phyloP scores from a whole-genome alignment of 2,113 vertebrate genomes.

The Cardinalis cardinalis region DNA sequence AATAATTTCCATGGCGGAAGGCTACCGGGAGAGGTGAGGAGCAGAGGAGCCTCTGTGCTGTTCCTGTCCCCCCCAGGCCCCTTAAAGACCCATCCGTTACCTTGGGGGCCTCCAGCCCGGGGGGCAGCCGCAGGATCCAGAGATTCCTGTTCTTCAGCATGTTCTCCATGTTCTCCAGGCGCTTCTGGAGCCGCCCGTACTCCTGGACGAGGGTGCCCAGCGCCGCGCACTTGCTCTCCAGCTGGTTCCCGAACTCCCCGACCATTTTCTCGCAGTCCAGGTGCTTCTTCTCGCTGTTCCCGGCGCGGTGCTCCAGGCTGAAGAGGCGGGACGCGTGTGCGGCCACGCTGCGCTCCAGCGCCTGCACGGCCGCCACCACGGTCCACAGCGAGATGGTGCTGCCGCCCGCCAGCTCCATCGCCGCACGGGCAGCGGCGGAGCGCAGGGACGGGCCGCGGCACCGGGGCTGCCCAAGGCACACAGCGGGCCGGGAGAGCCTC shows the following conservation, averaged over 20 bases:
- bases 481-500: too few species aligned
- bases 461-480: neutral
- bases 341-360: constrained; percentile 65
- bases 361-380: constrained; percentile 67
- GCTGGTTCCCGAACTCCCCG: constrained; percentile 64
- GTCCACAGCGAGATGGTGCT: constrained; percentile 67
- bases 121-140: constrained; percentile 58
- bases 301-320: constrained; percentile 59
- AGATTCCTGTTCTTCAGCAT: constrained; percentile 62
- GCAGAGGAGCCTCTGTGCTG: neutral
- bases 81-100: neutral
- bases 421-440: neutral
- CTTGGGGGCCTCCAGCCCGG: constrained; percentile 44
- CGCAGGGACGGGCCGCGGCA: neutral
- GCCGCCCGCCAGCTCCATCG: constrained; percentile 28
- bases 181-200: constrained; percentile 64
- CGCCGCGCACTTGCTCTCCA: constrained; percentile 66
- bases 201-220: constrained; percentile 68
- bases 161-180: constrained; percentile 72
- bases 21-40: neutral
- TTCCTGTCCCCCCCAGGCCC: neutral
- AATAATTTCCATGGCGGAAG: fast-evolving
- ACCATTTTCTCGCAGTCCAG: constrained; percentile 61
- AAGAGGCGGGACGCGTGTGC: constrained; percentile 66
- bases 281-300: constrained; percentile 55